phyloP scores from a whole-genome alignment of 2,888 invertebrate genomes.

The Gastrophysa polygoni region DNA sequence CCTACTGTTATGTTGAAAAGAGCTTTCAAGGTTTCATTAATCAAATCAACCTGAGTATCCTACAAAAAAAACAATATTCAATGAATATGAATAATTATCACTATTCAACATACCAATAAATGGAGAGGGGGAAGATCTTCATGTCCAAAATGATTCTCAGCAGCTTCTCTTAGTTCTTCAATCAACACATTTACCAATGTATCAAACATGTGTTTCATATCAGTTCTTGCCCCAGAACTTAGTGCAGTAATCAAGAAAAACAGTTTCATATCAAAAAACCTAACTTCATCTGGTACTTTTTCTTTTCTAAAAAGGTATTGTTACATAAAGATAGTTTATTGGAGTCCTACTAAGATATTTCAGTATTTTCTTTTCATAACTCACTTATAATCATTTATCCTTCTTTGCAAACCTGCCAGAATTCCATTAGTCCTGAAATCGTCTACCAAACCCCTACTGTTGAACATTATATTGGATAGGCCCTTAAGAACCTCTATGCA shows the following conservation, averaged over 20 bases:
- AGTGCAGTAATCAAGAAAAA: constrained; percentile 88
- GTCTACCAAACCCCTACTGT: constrained; percentile 68
- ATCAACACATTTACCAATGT: constrained; percentile 74
- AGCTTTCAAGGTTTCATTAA: constrained; percentile 77
- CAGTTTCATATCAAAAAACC: constrained; percentile 86
- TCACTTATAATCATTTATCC: constrained; percentile 69
- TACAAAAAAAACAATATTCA: constrained; percentile 44
- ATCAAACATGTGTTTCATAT: constrained; percentile 71
- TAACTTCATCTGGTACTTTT: constrained; percentile 71
- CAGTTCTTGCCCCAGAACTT: constrained; percentile 69
- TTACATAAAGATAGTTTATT: background rate
- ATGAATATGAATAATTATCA: background rate
- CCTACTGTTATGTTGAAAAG: constrained; percentile 77
- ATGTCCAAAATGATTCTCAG: constrained; percentile 37
- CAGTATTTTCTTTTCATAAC: constrained; percentile 1
- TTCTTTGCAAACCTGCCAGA: constrained; percentile 74
- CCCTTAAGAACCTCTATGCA: constrained; percentile 84
- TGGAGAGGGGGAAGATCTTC: constrained; percentile 35
- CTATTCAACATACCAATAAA: constrained; percentile 26
- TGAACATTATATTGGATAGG: constrained; percentile 86
- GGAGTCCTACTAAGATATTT: background rate
- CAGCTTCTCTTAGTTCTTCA: constrained; percentile 62
- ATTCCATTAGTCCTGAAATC: constrained; percentile 67
- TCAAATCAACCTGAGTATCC: constrained; percentile 67
- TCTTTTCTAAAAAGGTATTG: constrained; percentile 58